Percentiles rank a stretch among this genome's conserved stretches.
These are phyloP conservation scores for Papilio machaon DNA, from an alignment of 1,140 invertebrate species.

Conservation along the genomic window DNA sequence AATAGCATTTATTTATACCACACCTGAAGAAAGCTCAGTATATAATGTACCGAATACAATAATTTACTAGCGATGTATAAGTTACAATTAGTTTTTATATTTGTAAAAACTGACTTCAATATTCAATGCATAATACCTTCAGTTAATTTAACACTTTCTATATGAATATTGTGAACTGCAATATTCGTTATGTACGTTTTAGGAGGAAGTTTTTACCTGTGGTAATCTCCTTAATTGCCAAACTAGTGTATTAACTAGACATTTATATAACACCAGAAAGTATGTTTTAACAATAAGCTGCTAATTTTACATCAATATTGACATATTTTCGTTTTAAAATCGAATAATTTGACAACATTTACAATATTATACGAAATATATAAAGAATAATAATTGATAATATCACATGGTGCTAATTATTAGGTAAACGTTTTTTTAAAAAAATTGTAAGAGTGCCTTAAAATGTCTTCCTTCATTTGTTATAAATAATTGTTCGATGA, in stretches of 20 bases:
- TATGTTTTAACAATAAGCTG: neutral
- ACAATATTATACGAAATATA: conserved; percentile 27
- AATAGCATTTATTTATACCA: conserved; percentile 77
- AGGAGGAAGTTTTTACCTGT: conserved; percentile 61
- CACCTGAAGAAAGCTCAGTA: conserved; percentile 80
- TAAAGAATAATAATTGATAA: conserved; percentile 31
- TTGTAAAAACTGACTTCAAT: conserved; percentile 44
- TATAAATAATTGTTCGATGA: conserved; percentile 47
- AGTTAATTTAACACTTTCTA: conserved; percentile 37
- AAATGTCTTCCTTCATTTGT: conserved; percentile 63
- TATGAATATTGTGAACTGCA: neutral
- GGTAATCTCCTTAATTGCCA: conserved; percentile 81
- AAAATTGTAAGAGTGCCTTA: conserved; percentile 55
- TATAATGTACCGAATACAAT: conserved; percentile 60
- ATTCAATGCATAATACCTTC: conserved; percentile 47
- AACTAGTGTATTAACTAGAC: conserved; percentile 65
- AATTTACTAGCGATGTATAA: conserved; percentile 40
- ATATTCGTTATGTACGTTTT: conserved; percentile 29
- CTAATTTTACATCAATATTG: conserved; percentile 34
- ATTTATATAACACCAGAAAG: conserved; percentile 13
- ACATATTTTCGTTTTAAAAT: conserved; percentile 30
- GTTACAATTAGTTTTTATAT: conserved; percentile 45
- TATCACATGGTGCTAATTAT: conserved; percentile 44
- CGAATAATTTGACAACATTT: conserved; percentile 3
- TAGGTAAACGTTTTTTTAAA: conserved; percentile 28